phyloP scores from a whole-genome alignment of 92 coral and sea anemone species.

The Porites rus region DNA sequence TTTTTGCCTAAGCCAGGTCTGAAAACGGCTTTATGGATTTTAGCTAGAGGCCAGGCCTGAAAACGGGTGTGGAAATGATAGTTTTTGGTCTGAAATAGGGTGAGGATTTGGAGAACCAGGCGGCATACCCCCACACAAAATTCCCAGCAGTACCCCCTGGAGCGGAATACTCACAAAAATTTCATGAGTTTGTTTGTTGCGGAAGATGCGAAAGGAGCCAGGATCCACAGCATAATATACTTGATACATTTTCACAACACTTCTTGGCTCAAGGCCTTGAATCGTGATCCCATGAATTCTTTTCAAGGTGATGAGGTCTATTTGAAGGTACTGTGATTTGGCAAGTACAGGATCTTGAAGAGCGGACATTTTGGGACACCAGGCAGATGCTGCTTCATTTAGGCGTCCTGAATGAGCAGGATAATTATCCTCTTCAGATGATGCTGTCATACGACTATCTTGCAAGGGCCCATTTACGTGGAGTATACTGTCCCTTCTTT shows the following conservation, averaged over 20 bases:
- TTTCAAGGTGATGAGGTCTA: slow-evolving; percentile 9
- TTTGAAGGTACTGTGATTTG: slow-evolving; percentile 30
- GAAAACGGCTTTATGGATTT: too few species aligned
- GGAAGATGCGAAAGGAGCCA: neutral
- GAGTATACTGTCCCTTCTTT: too few species aligned
- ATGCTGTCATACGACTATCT: slow-evolving; percentile 8
- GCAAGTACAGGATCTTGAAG: neutral
- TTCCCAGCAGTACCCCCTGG: neutral
- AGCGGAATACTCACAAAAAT: neutral
- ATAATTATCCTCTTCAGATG: neutral
- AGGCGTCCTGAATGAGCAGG: slow-evolving; percentile 8
- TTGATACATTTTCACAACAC: neutral
- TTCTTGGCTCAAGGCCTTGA: neutral
- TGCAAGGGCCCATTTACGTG: too few species aligned
- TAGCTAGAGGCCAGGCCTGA: too few species aligned
- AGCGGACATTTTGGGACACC: slow-evolving; percentile 5
- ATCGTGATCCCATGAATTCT: neutral
- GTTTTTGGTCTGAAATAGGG: too few species aligned
- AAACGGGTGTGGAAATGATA: too few species aligned
- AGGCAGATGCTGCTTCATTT: neutral
- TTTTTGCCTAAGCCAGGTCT: too few species aligned
- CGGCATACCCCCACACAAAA: too few species aligned
- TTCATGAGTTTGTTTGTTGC: neutral
- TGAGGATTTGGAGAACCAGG: too few species aligned
- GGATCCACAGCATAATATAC: slow-evolving; percentile 7